Evolutionary conservation across 2,797 vertebrate species (phyloP).

Genomic region (Anabas testudineus): DNA sequence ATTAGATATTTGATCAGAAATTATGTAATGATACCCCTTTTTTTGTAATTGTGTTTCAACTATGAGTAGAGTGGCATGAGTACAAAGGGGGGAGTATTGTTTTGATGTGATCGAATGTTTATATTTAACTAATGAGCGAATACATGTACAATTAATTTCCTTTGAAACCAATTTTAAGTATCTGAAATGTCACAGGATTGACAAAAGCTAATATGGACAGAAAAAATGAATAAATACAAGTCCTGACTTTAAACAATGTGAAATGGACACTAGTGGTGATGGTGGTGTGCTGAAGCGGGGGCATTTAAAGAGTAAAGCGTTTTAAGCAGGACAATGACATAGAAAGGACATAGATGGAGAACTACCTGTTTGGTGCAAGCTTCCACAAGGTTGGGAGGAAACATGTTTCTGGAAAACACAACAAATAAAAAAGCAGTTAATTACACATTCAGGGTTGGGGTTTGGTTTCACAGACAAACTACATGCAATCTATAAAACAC

Average conservation of each 20-base stretch:
- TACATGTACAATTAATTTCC: not conserved
- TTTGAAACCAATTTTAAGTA: not conserved
- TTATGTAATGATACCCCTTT: not conserved
- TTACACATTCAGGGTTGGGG: too few relatives aligned
- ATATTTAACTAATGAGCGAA: not conserved
- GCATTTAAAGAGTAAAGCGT: not conserved
- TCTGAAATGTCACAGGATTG: not conserved
- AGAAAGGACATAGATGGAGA: not conserved
- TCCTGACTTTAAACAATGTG: not conserved
- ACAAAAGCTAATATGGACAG: not conserved
- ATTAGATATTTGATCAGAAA: not conserved
- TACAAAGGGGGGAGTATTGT: not conserved
- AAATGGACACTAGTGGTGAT: not conserved
- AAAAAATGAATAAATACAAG: too few relatives aligned
- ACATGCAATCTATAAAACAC: not conserved
- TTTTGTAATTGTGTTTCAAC: not conserved
- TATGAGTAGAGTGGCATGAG: not conserved
- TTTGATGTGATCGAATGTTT: not conserved
- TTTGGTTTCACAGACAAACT: not conserved
- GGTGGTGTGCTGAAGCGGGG: not conserved
- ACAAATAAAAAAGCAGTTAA: not conserved
- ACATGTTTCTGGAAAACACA: slow-evolving; percentile 93
- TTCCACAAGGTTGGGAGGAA: slow-evolving; percentile 97
- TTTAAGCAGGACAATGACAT: not conserved
- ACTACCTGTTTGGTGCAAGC: slow-evolving; percentile 98